Base-by-base conservation (phyloP, 1,140 invertebrate genomes). In the Drosophila repletoides region DNA sequence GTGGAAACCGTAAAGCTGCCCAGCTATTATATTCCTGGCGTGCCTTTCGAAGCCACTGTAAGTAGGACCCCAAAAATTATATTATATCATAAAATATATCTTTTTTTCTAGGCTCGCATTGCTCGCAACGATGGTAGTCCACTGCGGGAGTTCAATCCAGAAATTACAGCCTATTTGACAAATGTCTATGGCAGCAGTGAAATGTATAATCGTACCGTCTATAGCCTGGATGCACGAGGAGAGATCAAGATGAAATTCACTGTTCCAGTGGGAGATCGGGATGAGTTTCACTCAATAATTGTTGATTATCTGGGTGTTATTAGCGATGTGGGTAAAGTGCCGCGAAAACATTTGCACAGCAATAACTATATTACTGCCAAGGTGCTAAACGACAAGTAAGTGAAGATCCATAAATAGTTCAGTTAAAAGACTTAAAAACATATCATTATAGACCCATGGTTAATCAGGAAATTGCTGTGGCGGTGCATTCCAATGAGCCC, bases 1-100 rank as follows among this genome's bases (percentile, higher is more conserved):
- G 93, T 98, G 90, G 95, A 97, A 70, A 89, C 97, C 1, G 92
- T 97, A 51, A 95, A 95, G 88, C 94, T 95, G 4, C 93, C 95
- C 0, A 95, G 95, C 68, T 95, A 95, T 65, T 98, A 96, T 88
- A 97, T 97, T 90, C 96, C 96, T 2, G 96, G 96, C 2, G 92
- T 98, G 14, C 94, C 93, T 63, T 97, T 96, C 72, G 94, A 93
- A 17, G 94, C 94, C 29, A 94, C 93, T 72, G 95, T 97, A 90
- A 92, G 93, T 92, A 51, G 1, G 12, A 0, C 0, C 1, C 0
- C 0, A 14, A 10, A 2, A 14, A 3, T 4, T 0, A 9, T 2
- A 14, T 2, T 36, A 14, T 38, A 9, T 9, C 6, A 7, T 1
- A 10, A 17, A 3, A 2, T 2, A 2, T 28, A 22, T 38, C 0